These are phyloP conservation scores for Drosophila equinoxialis DNA, from an alignment of 1,140 invertebrate genomes.

Conservation along the genomic window DNA sequence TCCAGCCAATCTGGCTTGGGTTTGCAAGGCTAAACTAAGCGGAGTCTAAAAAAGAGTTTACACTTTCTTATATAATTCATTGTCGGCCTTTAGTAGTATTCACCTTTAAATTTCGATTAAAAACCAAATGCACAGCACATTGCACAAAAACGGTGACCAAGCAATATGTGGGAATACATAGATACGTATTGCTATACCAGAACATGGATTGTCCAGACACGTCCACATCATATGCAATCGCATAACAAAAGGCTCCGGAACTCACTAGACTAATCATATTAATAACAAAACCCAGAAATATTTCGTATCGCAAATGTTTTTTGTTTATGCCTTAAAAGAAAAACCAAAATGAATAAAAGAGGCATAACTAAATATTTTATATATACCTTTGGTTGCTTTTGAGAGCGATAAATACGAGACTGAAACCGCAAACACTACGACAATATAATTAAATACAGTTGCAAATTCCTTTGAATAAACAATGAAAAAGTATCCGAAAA, in stretches of 20 bases:
- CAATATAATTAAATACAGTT: not conserved
- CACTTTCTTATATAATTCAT: not conserved
- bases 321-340: not conserved
- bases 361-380: not conserved
- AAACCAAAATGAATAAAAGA: too few species aligned
- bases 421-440: not conserved
- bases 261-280: not conserved
- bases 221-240: conserved; percentile 8
- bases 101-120: conserved; percentile 2
- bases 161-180: conserved; percentile 7
- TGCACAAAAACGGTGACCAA: not conserved
- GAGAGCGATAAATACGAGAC: not conserved
- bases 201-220: not conserved
- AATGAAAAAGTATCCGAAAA: not conserved
- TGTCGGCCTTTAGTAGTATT: not conserved
- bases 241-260: not conserved
- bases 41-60: not conserved
- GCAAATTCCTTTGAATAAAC: not conserved
- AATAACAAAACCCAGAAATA: not conserved
- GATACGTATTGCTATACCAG: conserved; percentile 1
- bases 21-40: conserved; percentile 1
- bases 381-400: not conserved
- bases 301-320: conserved; percentile 4
- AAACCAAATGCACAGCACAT: not conserved
- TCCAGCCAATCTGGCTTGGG: conserved; percentile 3